Evolutionary conservation across 2,113 vertebrate genomes (phyloP), one percentile per base, ranked within the genome.

Genomic region (Grammatotria lemairii): DNA sequence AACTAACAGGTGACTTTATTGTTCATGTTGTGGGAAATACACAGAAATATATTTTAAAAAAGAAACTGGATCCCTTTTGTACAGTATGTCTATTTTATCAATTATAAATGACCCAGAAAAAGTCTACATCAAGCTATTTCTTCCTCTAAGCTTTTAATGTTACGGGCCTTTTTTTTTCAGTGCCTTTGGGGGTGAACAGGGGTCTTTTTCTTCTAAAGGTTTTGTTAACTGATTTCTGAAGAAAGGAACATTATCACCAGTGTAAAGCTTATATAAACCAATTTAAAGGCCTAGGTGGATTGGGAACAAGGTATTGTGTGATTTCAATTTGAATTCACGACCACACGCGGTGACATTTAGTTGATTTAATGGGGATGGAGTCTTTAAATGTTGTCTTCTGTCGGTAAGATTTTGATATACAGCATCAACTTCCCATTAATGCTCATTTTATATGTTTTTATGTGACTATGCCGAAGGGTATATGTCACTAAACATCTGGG

Each of bases 351-450:
- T 2, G 6, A 31, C 70, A 49, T 75, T 78, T 49, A 49, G 2
- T 73, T 73, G 21, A 45, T 73, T 73, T 73, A 45, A 73, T 73
- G 65, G 21, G 38, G 65, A 73, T 26, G 65, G 38, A 47, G 23
- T 47, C 70, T 49, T 78, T 19, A 78, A 78, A 78, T 33, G 45
- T 33, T 49, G 23, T 31, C 0, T 31, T 6, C 45, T 78, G 45
- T 78, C 17, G 0, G 45, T 33, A 78, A 78, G 73, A 49, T 49
- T 51, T 51, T 49, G 33, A 31, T n/a, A 51, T 51, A 51, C 4
- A 3, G 16, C 26, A 78, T 49, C 47, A 33, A 6, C 73, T 51
- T 78, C 17, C 11, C 7, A 19, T 78, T 33, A 78, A 49, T 78
- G 10, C 42, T 13, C 26, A 49, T 1, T 51, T 51, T 33, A 78